These are phyloP conservation scores for Castor canadensis DNA, from an alignment of 2,113 vertebrate genomes.

Conservation along the genomic window DNA sequence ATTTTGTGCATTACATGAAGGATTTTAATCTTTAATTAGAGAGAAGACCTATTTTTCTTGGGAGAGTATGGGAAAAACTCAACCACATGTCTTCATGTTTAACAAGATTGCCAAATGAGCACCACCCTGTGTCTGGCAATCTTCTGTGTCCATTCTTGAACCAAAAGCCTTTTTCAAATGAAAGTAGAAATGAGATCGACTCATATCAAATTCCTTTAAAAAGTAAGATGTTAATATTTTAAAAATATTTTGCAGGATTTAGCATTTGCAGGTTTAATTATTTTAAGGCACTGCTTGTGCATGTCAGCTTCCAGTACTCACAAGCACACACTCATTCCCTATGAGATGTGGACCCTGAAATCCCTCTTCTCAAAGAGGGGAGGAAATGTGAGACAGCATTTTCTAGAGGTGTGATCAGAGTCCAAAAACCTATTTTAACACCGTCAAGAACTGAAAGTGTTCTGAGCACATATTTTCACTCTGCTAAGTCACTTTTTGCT, in stretches of 20 bases:
- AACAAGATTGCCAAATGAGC: neutral
- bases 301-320: neutral
- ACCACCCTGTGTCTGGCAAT: neutral
- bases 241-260: neutral
- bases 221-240: neutral
- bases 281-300: neutral
- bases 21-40: neutral
- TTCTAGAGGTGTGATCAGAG: neutral
- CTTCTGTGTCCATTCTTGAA: neutral
- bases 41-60: constrained; percentile 16
- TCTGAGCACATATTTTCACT: neutral
- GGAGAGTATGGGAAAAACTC: neutral
- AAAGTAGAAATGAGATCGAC: neutral
- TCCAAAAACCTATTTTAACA: neutral
- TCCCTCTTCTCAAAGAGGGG: neutral
- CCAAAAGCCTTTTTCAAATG: neutral
- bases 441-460: neutral
- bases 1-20: neutral
- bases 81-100: neutral
- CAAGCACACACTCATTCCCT: neutral
- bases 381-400: neutral
- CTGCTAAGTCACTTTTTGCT: accelerated
- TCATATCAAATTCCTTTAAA: neutral
- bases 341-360: neutral
- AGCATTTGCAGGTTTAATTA: neutral